phyloP scores from a whole-genome alignment of 1,140 invertebrate genomes.

The Phthorimaea operculella region DNA sequence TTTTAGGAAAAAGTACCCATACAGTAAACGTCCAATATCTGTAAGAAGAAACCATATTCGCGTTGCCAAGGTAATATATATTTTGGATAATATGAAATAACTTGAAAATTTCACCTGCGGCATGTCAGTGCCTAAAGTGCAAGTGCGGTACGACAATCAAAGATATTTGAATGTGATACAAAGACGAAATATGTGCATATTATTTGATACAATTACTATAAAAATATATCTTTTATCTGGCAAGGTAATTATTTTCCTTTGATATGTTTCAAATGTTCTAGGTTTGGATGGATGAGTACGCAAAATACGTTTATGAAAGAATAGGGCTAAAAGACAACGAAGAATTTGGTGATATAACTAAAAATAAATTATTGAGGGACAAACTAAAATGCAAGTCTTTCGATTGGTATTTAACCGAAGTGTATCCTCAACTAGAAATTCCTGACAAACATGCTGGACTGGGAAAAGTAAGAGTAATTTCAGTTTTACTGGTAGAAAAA shows the following conservation, averaged over 20 bases:
- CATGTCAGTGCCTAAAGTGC: no score
- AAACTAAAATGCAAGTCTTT: conserved; percentile 86
- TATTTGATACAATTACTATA: no score
- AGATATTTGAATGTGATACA: no score
- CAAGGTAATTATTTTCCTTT: no score
- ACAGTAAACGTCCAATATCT: conserved; percentile 81
- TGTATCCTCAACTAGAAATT: conserved; percentile 80
- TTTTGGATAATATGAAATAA: no score
- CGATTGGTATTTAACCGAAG: conserved; percentile 90
- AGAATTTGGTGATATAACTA: conserved; percentile 82
- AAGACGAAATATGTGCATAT: no score
- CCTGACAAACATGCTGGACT: conserved; percentile 20
- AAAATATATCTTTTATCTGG: no score
- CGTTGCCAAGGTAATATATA: conserved; percentile 71
- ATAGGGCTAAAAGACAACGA: conserved; percentile 58
- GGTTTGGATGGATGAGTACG: conserved; percentile 93
- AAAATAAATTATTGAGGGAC: conserved; percentile 75
- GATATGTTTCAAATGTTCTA: conserved; percentile 6
- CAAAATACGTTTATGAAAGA: conserved; percentile 44
- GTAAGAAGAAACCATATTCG: conserved; percentile 84
- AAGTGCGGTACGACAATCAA: no score
- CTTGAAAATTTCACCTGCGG: no score
- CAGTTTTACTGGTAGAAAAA: conserved; percentile 6
- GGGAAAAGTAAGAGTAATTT: conserved; percentile 20
- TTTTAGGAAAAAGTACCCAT: conserved; percentile 90